These are phyloP conservation scores for Numenius phaeopus DNA, from an alignment of 2,797 vertebrate genomes.

Conservation along the genomic window DNA sequence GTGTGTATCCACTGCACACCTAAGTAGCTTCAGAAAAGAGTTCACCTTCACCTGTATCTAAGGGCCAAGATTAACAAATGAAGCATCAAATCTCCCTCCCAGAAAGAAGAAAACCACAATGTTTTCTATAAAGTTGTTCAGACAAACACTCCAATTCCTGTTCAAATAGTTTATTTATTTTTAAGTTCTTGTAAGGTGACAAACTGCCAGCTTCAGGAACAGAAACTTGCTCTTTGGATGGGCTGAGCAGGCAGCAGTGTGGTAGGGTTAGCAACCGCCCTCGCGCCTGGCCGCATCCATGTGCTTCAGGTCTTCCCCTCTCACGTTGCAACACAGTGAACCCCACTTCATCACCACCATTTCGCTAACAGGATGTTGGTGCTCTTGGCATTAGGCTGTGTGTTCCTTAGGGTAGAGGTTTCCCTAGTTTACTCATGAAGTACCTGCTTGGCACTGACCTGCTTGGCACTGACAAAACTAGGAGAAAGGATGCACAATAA, in stretches of 20 bases:
- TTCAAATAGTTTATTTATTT: neutral
- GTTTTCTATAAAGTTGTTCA: neutral
- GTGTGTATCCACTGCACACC: neutral
- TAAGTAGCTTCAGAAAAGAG: neutral
- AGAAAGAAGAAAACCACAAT: neutral
- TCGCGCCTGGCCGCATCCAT: rapidly evolving
- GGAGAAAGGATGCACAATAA: neutral
- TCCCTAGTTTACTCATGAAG: neutral
- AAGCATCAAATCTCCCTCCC: neutral
- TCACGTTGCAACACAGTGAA: rapidly evolving
- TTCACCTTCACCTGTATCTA: neutral
- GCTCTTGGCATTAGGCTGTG: neutral
- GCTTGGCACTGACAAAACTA: neutral
- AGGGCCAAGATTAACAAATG: neutral
- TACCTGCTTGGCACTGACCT: too few relatives aligned
- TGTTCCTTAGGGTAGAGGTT: neutral
- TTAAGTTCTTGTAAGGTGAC: neutral
- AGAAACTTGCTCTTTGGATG: neutral
- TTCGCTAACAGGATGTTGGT: neutral
- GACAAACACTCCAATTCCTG: neutral
- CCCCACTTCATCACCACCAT: neutral
- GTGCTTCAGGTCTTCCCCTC: neutral
- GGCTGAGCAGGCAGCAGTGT: neutral
- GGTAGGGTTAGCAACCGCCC: neutral
- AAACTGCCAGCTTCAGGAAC: neutral